A percentile compares a stretch with the other conserved stretches of the same genome.
phyloP scores from a whole-genome alignment of 2,113 vertebrate species.

The Nerophis ophidion region DNA sequence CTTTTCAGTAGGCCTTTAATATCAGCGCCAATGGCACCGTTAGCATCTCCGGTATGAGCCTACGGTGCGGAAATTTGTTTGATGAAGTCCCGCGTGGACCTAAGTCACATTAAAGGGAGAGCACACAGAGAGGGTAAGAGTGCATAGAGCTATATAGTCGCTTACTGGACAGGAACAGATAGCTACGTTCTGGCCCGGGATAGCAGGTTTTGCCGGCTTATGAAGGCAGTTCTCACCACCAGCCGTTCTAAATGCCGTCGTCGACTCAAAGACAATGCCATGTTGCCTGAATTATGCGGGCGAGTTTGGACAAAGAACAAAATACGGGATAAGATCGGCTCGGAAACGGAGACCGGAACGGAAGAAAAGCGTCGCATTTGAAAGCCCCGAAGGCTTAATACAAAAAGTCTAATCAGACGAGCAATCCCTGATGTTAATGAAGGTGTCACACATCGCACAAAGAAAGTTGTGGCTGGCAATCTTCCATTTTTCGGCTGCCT shows the following conservation, averaged over 20 bases:
- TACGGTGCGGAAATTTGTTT: no score
- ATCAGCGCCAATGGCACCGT: no score
- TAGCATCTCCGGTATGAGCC: no score
- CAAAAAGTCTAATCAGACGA: slow-evolving; percentile 99
- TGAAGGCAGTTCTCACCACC: no score
- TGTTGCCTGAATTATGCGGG: slow-evolving; percentile 47
- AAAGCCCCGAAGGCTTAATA: slow-evolving; percentile 89
- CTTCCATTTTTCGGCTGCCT: slow-evolving; percentile 99
- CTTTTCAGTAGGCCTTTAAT: no score
- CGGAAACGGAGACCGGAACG: slow-evolving; percentile 52
- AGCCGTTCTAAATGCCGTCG: slow-evolving; percentile 48
- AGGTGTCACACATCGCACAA: slow-evolving; percentile 99
- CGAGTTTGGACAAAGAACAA: slow-evolving; percentile 50
- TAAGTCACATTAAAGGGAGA: no score
- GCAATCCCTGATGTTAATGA: slow-evolving; percentile 99
- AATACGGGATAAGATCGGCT: slow-evolving; percentile 59
- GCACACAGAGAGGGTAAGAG: no score
- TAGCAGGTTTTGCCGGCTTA: no score
- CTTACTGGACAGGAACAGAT: no score
- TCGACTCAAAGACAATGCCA: slow-evolving; percentile 57
- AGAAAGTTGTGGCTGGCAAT: slow-evolving; percentile 99
- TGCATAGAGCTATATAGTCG: no score
- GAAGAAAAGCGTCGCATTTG: slow-evolving; percentile 56
- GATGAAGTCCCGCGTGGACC: no score
- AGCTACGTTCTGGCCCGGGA: no score